Percentiles rank a stretch among this genome's conserved stretches.
phyloP scores from a whole-genome alignment of 2,797 vertebrate genomes.

The Sebastes itinus region DNA sequence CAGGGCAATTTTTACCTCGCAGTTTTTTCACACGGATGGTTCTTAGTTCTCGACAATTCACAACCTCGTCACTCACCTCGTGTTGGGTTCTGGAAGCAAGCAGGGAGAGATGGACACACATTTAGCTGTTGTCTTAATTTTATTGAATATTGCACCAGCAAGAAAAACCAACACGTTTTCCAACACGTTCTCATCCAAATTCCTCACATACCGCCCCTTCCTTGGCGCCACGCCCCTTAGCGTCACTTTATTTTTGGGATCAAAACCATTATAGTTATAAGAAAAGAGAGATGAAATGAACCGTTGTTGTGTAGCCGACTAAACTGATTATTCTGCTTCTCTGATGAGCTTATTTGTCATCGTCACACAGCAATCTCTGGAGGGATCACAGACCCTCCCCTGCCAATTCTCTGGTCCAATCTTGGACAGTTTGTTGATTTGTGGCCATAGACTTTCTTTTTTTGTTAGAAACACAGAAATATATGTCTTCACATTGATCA shows the following conservation, averaged over 20 bases:
- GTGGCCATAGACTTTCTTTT: not conserved
- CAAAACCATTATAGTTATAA: not conserved
- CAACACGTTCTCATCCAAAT: too few relatives aligned
- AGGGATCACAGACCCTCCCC: not conserved
- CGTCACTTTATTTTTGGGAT: not conserved
- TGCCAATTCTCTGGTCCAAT: not conserved
- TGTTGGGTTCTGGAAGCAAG: too few relatives aligned
- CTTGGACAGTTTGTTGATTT: conserved; percentile 7
- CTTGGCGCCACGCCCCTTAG: not conserved
- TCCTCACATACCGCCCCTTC: not conserved
- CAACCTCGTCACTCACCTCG: not conserved
- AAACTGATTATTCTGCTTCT: conserved; percentile 40
- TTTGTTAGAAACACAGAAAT: not conserved
- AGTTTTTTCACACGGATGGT: not conserved
- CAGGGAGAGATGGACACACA: not conserved
- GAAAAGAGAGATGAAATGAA: conserved; percentile 14
- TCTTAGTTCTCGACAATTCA: not conserved
- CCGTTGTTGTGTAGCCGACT: not conserved
- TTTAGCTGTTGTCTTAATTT: not conserved
- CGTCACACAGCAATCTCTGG: not conserved
- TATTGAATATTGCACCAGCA: not conserved
- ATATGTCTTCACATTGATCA: conserved; percentile 4
- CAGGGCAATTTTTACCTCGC: not conserved
- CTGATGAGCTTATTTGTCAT: conserved; percentile 28
- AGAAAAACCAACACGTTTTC: not conserved